phyloP scores from a whole-genome alignment of 2,888 invertebrate genomes.

The Ectobius pallidus region DNA sequence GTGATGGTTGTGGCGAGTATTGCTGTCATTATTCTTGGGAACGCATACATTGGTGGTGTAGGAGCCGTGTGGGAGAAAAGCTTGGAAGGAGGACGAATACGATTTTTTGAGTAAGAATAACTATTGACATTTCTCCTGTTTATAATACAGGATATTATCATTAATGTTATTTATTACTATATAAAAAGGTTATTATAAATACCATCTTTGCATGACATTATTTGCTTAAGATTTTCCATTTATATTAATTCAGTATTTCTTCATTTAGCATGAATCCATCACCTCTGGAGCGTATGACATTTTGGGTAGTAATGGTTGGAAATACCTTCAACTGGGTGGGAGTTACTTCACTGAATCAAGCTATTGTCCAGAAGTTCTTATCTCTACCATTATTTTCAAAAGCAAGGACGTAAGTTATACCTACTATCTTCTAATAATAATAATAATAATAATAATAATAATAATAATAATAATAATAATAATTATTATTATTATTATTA shows the following conservation, averaged over 20 bases:
- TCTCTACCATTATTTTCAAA: slow-evolving; percentile 63
- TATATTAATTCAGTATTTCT: not conserved
- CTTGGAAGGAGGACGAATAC: not conserved
- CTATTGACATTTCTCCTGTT: not conserved
- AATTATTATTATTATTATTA: too few species aligned
- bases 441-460: too few species aligned
- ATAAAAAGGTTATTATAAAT: not conserved
- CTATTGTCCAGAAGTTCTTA: slow-evolving; percentile 65
- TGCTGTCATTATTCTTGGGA: not conserved
- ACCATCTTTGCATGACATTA: too few species aligned
- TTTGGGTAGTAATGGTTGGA: slow-evolving; percentile 65
- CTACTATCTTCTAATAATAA: too few species aligned
- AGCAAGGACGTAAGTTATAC: slow-evolving; percentile 59
- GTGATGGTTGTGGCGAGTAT: not conserved
- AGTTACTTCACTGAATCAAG: slow-evolving; percentile 63
- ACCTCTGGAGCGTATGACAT: slow-evolving; percentile 64
- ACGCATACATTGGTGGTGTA: not conserved
- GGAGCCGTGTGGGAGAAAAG: not conserved
- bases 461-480: too few species aligned
- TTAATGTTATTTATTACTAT: not conserved
- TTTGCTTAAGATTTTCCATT: too few species aligned
- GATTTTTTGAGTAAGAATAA: not conserved
- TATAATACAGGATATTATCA: not conserved
- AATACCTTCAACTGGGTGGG: slow-evolving; percentile 62
- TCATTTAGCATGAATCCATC: slow-evolving; percentile 64